Evolutionary conservation across 2,113 vertebrate genomes (phyloP).

Genomic region (Cyprinodon variegatus): DNA sequence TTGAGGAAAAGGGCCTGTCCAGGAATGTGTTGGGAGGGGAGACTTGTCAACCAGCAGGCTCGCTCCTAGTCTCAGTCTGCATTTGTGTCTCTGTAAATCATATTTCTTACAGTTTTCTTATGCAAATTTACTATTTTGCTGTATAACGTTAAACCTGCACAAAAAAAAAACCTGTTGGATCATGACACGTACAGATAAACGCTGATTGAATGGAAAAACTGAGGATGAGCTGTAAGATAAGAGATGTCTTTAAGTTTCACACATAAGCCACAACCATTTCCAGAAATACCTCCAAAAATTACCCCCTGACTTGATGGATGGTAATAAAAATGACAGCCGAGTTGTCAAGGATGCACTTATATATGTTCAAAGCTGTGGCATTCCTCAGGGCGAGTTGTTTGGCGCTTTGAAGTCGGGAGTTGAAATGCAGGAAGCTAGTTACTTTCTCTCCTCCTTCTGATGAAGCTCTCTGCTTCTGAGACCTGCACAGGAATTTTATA

Average conservation of each 20-base stretch:
- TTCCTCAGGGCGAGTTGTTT: constrained; percentile 36
- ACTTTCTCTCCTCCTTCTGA: constrained; percentile 68
- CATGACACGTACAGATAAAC: background rate
- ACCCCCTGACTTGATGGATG: background rate
- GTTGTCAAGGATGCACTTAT: constrained; percentile 36
- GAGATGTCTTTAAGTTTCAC: background rate
- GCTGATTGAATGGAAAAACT: background rate
- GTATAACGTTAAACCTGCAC: no score
- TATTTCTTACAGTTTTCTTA: constrained; percentile 2
- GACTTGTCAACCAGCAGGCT: constrained; percentile 46
- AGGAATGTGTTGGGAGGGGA: constrained; percentile 79
- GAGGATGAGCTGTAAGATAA: background rate
- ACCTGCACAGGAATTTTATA: constrained; percentile 46
- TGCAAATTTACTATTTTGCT: background rate
- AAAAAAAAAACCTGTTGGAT: no score
- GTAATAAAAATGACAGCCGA: constrained; percentile 17
- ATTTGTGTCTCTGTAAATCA: constrained; percentile 31
- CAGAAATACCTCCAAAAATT: background rate
- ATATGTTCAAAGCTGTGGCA: constrained; percentile 34
- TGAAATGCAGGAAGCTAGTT: constrained; percentile 65
- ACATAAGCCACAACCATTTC: background rate
- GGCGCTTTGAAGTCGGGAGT: constrained; percentile 51
- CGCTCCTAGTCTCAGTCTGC: constrained; percentile 28
- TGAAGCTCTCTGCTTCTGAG: constrained; percentile 38
- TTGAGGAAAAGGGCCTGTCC: constrained; percentile 81